These are phyloP conservation scores for Brassicogethes aeneus DNA, from an alignment of 2,888 invertebrate genomes.

Conservation along the genomic window DNA sequence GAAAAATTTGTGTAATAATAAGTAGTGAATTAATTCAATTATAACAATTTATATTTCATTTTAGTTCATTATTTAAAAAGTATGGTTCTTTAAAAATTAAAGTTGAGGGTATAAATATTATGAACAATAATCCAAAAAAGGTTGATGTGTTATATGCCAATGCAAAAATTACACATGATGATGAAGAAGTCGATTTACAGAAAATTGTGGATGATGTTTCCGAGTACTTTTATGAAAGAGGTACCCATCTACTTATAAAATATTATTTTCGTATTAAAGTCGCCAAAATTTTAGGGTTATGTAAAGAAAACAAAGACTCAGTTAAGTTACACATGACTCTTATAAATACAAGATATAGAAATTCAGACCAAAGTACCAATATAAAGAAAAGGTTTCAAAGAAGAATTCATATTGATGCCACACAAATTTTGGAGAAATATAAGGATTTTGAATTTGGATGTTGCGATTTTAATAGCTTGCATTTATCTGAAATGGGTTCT, in stretches of 20 bases:
- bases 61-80: constrained; percentile 25
- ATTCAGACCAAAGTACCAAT: constrained; percentile 13
- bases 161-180: constrained; percentile 42
- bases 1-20: constrained; percentile 48
- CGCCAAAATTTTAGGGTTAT: constrained; percentile 41
- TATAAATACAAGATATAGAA: constrained; percentile 27
- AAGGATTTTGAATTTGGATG: constrained; percentile 65
- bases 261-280: constrained; percentile 3
- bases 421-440: constrained; percentile 55
- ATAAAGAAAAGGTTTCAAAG: neutral
- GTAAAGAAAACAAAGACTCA: constrained; percentile 43
- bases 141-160: constrained; percentile 75
- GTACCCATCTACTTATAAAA: constrained; percentile 33
- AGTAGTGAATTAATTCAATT: constrained; percentile 1
- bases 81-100: constrained; percentile 41
- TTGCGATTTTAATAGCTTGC: constrained; percentile 53
- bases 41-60: constrained; percentile 6
- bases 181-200: constrained; percentile 49
- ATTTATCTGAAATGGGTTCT: constrained; percentile 55
- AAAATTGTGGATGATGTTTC: constrained; percentile 52
- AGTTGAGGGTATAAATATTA: constrained; percentile 72
- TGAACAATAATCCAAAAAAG: constrained; percentile 80
- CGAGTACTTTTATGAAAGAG: constrained; percentile 53
- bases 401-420: constrained; percentile 53
- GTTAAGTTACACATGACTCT: constrained; percentile 84